Conservation (phyloP, 2,888 invertebrate species). For the Clitarchus hookeri region DNA sequence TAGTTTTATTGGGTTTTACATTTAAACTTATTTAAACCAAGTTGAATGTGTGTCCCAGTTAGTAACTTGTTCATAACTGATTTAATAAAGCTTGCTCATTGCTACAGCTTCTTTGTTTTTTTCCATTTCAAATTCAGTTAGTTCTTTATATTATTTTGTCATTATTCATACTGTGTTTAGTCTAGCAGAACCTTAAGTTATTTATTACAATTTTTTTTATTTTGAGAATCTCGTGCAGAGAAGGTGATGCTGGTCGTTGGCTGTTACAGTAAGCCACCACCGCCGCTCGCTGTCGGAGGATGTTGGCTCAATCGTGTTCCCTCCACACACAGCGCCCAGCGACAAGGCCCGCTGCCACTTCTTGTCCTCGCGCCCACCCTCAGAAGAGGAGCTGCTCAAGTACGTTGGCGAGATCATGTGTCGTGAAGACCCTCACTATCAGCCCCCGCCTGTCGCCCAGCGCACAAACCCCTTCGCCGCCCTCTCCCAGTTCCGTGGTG, state of each 20-base stretch:
- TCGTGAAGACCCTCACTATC: conserved; percentile 80
- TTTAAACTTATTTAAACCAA: no score
- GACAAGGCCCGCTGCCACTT: conserved; percentile 76
- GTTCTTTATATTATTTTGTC: no score
- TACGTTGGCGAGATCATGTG: conserved; percentile 85
- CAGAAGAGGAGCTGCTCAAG: conserved; percentile 52
- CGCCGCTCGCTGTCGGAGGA: conserved; percentile 77
- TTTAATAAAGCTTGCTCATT: no score
- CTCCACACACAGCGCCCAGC: conserved; percentile 67
- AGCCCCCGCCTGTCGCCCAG: conserved; percentile 60
- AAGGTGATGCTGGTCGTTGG: neutral
- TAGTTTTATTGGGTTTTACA: no score
- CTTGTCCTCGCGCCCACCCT: conserved; percentile 54
- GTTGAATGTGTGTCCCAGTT: no score
- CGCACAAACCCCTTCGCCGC: conserved; percentile 75
- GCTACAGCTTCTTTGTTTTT: no score
- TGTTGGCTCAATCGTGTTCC: conserved; percentile 63
- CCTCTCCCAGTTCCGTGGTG: conserved; percentile 76
- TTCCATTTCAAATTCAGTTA: no score
- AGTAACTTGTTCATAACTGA: no score
- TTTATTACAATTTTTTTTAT: no score
- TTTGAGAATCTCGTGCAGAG: neutral
- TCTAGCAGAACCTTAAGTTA: no score
- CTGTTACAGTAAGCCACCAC: conserved; percentile 61
- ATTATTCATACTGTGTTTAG: no score